phyloP scores from a whole-genome alignment of 2,888 invertebrate species.

The Melinaea marsaeus region DNA sequence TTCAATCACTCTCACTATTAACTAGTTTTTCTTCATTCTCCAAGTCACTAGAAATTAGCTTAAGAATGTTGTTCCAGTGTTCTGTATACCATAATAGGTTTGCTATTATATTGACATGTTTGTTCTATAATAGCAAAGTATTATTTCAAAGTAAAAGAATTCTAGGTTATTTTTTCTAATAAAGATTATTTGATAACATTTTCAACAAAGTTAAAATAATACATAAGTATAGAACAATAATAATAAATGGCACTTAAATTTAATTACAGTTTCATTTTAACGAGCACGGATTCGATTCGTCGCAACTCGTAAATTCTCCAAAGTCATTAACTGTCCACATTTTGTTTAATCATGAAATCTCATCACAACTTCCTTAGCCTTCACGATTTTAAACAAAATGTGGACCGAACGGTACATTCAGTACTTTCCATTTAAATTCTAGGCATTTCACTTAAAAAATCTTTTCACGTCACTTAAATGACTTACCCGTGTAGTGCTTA shows the following conservation, averaged over 20 bases:
- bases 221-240: not conserved
- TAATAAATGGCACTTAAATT: not conserved
- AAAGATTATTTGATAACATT: too few species aligned
- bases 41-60: slow-evolving; percentile 4
- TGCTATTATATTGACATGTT: not conserved
- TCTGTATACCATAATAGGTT: slow-evolving; percentile 9
- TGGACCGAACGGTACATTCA: slow-evolving; percentile 26
- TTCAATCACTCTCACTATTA: slow-evolving; percentile 33
- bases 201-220: too few species aligned
- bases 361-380: slow-evolving; percentile 17
- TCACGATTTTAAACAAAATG: slow-evolving; percentile 24
- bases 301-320: slow-evolving; percentile 1
- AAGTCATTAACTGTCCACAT: not conserved
- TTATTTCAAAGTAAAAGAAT: too few species aligned
- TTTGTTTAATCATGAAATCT: slow-evolving; percentile 18
- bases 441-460: not conserved
- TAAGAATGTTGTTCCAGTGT: slow-evolving; percentile 14
- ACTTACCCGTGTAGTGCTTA: not conserved
- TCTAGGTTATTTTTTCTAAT: too few species aligned
- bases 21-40: slow-evolving; percentile 15
- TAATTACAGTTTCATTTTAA: not conserved
- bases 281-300: slow-evolving; percentile 1
- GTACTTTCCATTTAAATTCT: slow-evolving; percentile 18
- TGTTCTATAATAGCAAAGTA: too few species aligned
- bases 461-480: too few species aligned